phyloP scores from a whole-genome alignment of 2,113 vertebrate species.

The Coptodon rendalli region DNA sequence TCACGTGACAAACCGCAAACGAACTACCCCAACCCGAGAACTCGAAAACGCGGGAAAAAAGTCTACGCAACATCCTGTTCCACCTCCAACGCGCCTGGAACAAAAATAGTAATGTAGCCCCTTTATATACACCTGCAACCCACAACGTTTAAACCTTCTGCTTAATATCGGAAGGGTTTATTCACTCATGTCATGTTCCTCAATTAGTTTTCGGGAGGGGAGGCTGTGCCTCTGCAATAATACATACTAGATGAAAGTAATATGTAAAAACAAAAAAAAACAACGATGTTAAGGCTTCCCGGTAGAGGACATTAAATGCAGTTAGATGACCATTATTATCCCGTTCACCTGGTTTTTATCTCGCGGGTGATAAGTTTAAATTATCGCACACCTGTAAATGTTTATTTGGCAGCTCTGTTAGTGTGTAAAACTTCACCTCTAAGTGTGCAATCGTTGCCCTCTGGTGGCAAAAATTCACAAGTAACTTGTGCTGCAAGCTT shows the following conservation, averaged over 20 bases:
- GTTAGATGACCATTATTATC: not conserved
- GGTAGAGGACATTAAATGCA: not conserved
- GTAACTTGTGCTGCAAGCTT: not conserved
- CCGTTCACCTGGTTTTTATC: not conserved
- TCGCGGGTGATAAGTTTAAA: not conserved
- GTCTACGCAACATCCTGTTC: conserved; percentile 51
- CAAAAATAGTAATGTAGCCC: not conserved
- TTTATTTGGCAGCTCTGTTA: not conserved
- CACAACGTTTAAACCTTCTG: not conserved
- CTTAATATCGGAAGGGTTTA: not conserved
- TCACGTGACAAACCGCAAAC: conserved; percentile 20
- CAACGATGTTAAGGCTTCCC: not conserved
- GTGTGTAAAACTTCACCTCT: not conserved
- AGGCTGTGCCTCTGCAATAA: not conserved
- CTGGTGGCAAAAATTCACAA: not conserved
- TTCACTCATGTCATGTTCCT: not conserved
- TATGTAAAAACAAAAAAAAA: not conserved
- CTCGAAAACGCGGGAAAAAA: conserved; percentile 65
- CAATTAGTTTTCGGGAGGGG: not conserved
- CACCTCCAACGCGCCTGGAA: not conserved
- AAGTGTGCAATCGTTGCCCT: not conserved
- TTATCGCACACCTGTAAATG: not conserved
- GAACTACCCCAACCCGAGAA: conserved; percentile 10
- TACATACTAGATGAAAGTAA: not conserved
- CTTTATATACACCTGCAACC: not conserved